These are phyloP conservation scores for Anodontia alba DNA, from an alignment of 2,888 invertebrate genomes.

Conservation along the genomic window DNA sequence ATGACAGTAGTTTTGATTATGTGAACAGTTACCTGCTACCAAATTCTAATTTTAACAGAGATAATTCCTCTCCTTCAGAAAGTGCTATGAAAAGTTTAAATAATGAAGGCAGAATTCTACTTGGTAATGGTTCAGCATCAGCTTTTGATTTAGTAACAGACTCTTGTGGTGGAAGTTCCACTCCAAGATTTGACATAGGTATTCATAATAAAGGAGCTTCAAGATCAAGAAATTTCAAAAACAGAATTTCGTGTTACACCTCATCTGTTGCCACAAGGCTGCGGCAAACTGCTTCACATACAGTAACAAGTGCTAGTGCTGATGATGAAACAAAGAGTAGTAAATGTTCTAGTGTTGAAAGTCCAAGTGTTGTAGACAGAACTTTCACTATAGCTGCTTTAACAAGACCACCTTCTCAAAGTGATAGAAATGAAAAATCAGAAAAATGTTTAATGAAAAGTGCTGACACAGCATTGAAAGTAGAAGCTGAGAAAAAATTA, in stretches of 20 bases:
- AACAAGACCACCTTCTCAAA: background rate
- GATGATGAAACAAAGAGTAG: background rate
- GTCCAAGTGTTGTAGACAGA: background rate
- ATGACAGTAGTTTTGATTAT: constrained; percentile 5
- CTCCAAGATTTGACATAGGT: background rate
- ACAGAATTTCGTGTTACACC: background rate
- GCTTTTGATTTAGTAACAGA: background rate
- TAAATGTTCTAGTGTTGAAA: background rate
- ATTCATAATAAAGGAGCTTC: background rate
- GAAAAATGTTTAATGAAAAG: background rate
- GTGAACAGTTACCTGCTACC: background rate
- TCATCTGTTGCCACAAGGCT: background rate
- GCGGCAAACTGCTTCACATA: constrained; percentile 4
- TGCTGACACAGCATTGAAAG: background rate
- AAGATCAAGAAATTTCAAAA: no score
- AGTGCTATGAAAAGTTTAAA: background rate
- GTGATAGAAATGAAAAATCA: background rate
- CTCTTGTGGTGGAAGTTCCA: background rate
- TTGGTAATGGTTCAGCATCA: background rate
- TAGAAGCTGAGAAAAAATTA: constrained; percentile 30
- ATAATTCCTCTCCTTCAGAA: background rate
- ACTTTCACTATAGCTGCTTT: constrained; percentile 4
- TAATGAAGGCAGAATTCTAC: background rate
- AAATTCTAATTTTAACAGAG: background rate
- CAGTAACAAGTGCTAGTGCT: background rate